phyloP scores from a whole-genome alignment of 2,113 vertebrate species.

The Crotalus viridis region DNA sequence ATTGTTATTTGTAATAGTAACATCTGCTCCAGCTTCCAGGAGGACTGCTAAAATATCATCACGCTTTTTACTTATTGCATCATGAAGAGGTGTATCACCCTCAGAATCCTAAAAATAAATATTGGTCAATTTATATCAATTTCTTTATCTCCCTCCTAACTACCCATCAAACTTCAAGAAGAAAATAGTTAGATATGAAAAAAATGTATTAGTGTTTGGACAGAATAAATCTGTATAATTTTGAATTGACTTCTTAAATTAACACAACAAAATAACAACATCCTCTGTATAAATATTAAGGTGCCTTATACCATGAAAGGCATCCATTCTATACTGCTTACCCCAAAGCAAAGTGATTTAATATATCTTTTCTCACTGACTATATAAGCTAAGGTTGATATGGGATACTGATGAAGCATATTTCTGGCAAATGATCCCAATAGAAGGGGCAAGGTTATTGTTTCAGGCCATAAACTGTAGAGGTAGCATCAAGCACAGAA shows the following conservation, averaged over 20 bases:
- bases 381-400: not conserved
- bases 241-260: not conserved
- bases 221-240: not conserved
- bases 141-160: not conserved
- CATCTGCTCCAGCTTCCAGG: constrained; percentile 93
- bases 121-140: not conserved
- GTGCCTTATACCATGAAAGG: not conserved
- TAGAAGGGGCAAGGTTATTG: not conserved
- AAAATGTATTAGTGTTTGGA: not conserved
- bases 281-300: not conserved
- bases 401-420: not conserved
- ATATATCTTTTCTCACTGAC: not conserved
- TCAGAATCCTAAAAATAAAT: constrained; percentile 85
- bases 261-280: not conserved
- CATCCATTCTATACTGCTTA: not conserved
- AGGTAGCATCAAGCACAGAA: not conserved
- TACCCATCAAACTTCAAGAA: not conserved
- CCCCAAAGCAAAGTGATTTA: not conserved
- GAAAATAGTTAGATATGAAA: not conserved
- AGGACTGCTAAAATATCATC: constrained; percentile 97
- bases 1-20: constrained; percentile 98
- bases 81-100: constrained; percentile 94
- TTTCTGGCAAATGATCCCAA: not conserved
- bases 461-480: not conserved
- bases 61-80: constrained; percentile 98